Percentiles rank a stretch among this genome's conserved stretches.
These are phyloP conservation scores for Alces alces DNA, from an alignment of 2,113 vertebrate genomes.

Conservation along the genomic window DNA sequence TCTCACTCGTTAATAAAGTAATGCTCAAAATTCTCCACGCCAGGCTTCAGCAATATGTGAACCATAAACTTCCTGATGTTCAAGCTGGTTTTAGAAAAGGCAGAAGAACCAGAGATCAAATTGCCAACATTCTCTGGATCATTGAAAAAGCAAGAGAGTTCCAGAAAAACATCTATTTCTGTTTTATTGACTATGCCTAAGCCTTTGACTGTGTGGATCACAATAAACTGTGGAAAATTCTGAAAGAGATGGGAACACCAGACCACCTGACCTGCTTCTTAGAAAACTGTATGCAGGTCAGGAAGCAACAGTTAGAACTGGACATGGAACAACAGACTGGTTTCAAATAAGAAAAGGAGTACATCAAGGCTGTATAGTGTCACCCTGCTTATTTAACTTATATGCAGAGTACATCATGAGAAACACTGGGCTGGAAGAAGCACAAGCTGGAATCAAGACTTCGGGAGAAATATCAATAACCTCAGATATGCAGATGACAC, in stretches of 20 bases:
- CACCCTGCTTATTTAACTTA: not conserved
- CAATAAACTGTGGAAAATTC: not conserved
- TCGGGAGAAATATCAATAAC: not conserved
- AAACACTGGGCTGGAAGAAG: not conserved
- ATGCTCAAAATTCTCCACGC: not conserved
- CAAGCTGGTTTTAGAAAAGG: not conserved
- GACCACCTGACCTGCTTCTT: not conserved
- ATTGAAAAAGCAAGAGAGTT: no score
- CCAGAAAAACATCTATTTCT: no score
- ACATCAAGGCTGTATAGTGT: not conserved
- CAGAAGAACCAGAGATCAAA: not conserved
- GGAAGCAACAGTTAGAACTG: not conserved
- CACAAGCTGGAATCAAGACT: not conserved
- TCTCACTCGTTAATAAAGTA: not conserved
- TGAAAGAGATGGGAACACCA: not conserved
- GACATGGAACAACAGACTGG: not conserved
- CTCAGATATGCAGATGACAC: not conserved
- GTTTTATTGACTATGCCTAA: not conserved
- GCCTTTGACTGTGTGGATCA: not conserved
- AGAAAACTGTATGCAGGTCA: not conserved
- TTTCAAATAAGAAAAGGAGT: not conserved
- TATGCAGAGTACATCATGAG: not conserved
- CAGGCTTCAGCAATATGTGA: not conserved
- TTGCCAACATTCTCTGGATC: not conserved
- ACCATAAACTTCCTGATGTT: not conserved